phyloP scores from a whole-genome alignment of 64 coral and sea anemone genomes.

The Montipora efflorescens region DNA sequence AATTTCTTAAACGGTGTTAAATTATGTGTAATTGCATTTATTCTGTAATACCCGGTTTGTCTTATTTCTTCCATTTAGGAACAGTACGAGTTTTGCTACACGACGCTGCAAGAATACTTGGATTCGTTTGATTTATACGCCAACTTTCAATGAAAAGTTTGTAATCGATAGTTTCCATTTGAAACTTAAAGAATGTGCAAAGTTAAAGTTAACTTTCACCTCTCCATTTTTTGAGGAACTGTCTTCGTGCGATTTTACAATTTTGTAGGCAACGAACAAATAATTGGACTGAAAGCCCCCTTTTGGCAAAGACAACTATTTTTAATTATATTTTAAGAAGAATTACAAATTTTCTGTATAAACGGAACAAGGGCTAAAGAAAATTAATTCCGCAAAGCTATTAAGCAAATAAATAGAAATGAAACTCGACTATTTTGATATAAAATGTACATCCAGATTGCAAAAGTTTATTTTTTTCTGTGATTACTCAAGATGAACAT shows the following conservation, averaged over 20 bases:
- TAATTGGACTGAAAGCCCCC: too few relatives aligned
- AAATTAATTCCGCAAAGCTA: background rate
- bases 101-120: slow-evolving; percentile 93
- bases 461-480: background rate
- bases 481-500: too few relatives aligned
- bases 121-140: slow-evolving; percentile 98
- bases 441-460: background rate
- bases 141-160: slow-evolving; percentile 73
- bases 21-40: too few relatives aligned
- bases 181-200: background rate
- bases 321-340: background rate
- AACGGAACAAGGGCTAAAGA: background rate
- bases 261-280: background rate
- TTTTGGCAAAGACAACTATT: background rate
- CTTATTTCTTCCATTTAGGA: slow-evolving; percentile 59
- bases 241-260: background rate
- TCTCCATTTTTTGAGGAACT: too few relatives aligned
- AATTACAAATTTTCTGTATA: background rate
- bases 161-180: background rate
- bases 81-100: slow-evolving; percentile 98
- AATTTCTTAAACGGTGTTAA: too few relatives aligned
- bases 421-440: background rate
- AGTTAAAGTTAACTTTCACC: too few relatives aligned
- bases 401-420: background rate
- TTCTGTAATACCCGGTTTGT: too few relatives aligned